phyloP scores from a whole-genome alignment of 2,888 invertebrate species.

The Drosophila seclusa region DNA sequence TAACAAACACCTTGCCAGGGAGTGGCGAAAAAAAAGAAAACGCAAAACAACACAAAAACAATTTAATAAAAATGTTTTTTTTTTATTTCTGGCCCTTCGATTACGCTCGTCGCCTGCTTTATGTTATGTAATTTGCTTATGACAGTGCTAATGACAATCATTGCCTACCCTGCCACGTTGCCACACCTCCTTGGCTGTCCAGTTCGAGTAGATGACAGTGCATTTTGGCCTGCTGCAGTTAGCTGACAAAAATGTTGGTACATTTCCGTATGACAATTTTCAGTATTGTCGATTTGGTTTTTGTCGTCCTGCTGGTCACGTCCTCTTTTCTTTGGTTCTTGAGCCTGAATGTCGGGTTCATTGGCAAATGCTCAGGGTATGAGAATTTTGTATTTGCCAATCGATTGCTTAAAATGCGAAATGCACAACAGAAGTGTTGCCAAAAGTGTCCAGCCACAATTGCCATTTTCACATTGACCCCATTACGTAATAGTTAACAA shows the following conservation, averaged over 20 bases:
- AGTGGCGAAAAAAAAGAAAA: constrained; percentile 21
- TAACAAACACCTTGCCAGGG: constrained; percentile 75
- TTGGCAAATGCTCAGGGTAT: constrained; percentile 31
- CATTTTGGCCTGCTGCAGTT: constrained; percentile 34
- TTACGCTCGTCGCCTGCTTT: constrained; percentile 42
- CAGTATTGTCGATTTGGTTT: constrained; percentile 24
- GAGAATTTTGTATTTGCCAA: constrained; percentile 25
- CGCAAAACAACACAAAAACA: constrained; percentile 43
- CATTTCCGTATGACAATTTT: constrained; percentile 47
- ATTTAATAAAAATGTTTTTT: constrained; percentile 67
- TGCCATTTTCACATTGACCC: constrained; percentile 7
- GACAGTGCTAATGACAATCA: constrained; percentile 62
- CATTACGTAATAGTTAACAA: constrained; percentile 4
- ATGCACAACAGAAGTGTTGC: constrained; percentile 26
- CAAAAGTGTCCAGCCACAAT: constrained; percentile 10
- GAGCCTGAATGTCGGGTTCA: constrained; percentile 28
- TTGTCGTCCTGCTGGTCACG: constrained; percentile 24
- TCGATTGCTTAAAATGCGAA: constrained; percentile 55
- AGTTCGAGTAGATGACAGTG: constrained; percentile 39
- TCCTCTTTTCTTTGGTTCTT: constrained; percentile 5
- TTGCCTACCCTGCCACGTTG: not conserved
- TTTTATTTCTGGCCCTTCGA: constrained; percentile 40
- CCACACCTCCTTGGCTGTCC: constrained; percentile 21
- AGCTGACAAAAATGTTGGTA: constrained; percentile 36
- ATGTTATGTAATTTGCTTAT: constrained; percentile 62